Conservation (phyloP, 2,888 invertebrate genomes). For the Synergus itoensis region DNA sequence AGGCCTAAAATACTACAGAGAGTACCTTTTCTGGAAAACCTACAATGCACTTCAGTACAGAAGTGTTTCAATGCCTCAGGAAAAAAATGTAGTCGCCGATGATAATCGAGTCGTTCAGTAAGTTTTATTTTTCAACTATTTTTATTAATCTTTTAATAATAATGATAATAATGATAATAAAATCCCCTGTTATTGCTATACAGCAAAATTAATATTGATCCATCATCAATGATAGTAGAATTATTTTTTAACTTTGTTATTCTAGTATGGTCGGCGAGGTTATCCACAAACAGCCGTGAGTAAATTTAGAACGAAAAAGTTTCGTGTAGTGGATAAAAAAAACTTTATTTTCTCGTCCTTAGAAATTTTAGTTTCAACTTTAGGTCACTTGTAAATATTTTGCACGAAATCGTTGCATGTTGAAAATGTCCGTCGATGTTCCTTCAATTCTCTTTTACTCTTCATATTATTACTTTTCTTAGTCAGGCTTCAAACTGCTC, state of each 20-base stretch:
- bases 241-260: conserved; percentile 65
- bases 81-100: conserved; percentile 82
- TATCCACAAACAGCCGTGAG: conserved; percentile 87
- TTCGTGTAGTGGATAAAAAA: conserved; percentile 4
- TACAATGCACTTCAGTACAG: conserved; percentile 92
- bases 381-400: conserved; percentile 15
- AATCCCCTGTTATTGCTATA: neutral
- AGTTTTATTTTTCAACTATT: conserved; percentile 76
- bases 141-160: conserved; percentile 8
- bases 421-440: neutral
- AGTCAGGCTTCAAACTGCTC: too few species aligned
- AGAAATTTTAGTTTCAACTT: neutral
- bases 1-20: conserved; percentile 93
- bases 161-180: neutral
- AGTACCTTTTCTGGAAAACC: conserved; percentile 89
- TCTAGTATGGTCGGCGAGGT: conserved; percentile 85
- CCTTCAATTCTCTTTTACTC: neutral
- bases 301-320: conserved; percentile 64
- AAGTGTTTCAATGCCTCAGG: conserved; percentile 88
- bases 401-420: neutral
- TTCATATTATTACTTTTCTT: neutral
- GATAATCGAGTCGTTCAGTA: conserved; percentile 90
- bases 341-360: neutral
- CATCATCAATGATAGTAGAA: conserved; percentile 7
- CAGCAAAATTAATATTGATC: neutral